Evolutionary conservation across 2,888 invertebrate species (phyloP).

Genomic region (Campaea margaritaria): DNA sequence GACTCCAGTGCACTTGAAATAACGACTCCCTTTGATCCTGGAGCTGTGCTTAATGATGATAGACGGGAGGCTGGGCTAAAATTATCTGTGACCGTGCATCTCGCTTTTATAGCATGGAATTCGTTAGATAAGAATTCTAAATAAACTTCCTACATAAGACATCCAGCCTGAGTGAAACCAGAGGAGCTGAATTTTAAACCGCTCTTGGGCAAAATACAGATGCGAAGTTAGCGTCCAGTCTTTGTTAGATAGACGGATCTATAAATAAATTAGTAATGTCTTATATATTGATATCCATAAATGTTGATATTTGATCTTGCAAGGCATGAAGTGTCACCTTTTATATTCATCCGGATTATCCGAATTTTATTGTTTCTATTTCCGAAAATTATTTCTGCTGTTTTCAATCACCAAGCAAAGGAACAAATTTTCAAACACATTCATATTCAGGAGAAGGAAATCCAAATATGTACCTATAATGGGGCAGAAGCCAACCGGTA

Average conservation of each 20-base stretch:
- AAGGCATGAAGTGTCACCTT: too few relatives aligned
- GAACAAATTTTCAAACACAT: slow-evolving; percentile 11
- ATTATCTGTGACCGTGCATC: slow-evolving; percentile 31
- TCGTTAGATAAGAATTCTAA: background rate
- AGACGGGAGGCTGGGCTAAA: slow-evolving; percentile 29
- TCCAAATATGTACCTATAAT: slow-evolving; percentile 7
- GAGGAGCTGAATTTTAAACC: too few relatives aligned
- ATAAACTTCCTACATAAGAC: background rate
- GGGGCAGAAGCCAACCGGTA: slow-evolving; percentile 18
- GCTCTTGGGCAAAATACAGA: too few relatives aligned
- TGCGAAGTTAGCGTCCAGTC: too few relatives aligned
- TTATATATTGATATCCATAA: too few relatives aligned
- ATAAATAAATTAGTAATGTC: too few relatives aligned
- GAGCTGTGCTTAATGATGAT: slow-evolving; percentile 35
- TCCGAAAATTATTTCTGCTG: background rate
- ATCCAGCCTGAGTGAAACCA: too few relatives aligned
- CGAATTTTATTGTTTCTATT: too few relatives aligned
- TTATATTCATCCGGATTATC: too few relatives aligned
- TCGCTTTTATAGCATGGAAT: slow-evolving; percentile 32
- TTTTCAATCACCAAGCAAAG: background rate
- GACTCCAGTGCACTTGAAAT: slow-evolving; percentile 31
- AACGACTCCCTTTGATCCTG: slow-evolving; percentile 38
- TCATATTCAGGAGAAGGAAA: slow-evolving; percentile 16
- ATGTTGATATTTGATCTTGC: too few relatives aligned
- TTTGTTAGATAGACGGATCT: too few relatives aligned